Evolutionary conservation across 92 coral and sea anemone genomes (phyloP).

Genomic region (Epizoanthus illoricatus): DNA sequence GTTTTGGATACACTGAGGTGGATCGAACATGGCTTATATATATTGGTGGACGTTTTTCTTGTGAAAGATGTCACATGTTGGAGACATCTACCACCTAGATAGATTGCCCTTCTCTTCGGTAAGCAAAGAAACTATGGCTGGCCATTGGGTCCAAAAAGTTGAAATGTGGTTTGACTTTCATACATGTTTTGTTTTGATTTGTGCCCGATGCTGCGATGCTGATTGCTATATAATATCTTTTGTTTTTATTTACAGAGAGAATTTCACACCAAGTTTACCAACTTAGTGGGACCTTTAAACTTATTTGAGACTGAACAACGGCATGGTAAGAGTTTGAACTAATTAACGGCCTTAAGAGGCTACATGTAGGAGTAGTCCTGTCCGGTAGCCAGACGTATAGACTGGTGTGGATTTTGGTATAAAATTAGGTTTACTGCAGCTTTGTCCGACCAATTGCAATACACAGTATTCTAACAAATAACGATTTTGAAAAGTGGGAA

Average conservation of each 20-base stretch:
- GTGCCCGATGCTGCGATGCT: neutral
- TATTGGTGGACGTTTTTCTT: neutral
- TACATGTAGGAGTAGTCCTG: neutral
- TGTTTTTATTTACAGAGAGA: conserved; percentile 57
- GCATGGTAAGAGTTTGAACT: conserved; percentile 56
- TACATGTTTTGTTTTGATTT: neutral
- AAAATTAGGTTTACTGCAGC: too few relatives aligned
- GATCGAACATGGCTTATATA: neutral
- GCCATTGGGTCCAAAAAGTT: too few relatives aligned
- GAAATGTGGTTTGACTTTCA: too few relatives aligned
- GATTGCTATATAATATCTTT: neutral
- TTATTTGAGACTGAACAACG: conserved; percentile 80
- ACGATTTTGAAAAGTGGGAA: too few relatives aligned
- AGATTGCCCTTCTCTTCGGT: conserved; percentile 83
- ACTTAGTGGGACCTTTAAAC: conserved; percentile 87
- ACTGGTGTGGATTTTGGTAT: too few relatives aligned
- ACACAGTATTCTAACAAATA: too few relatives aligned
- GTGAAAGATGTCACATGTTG: conserved; percentile 21
- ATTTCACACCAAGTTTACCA: conserved; percentile 86
- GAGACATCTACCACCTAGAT: conserved; percentile 60
- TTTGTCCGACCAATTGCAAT: too few relatives aligned
- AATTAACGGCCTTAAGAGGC: neutral
- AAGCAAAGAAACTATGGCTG: conserved; percentile 10
- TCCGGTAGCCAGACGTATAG: too few relatives aligned
- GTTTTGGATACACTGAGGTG: neutral